Evolutionary conservation across 2,888 invertebrate species (phyloP).

Genomic region (Pseudococcus longispinus): DNA sequence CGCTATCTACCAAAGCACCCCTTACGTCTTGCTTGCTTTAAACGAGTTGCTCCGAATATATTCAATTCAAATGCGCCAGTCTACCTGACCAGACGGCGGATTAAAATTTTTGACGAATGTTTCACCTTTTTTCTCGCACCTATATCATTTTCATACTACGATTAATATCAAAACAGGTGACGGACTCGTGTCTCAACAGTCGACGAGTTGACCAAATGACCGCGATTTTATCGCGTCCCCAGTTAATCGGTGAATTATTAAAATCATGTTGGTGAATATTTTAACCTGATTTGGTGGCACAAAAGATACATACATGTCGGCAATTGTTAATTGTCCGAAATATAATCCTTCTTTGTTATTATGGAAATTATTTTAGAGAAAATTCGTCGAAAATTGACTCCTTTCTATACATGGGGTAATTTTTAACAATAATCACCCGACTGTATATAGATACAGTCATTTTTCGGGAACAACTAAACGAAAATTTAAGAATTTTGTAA

Average conservation of each 20-base stretch:
- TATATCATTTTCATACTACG: neutral
- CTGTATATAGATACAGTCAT: neutral
- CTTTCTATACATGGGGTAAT: neutral
- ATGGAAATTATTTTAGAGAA: neutral
- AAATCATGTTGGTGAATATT: constrained; percentile 28
- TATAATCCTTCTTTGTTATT: neutral
- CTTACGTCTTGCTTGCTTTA: neutral
- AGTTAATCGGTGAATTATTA: neutral
- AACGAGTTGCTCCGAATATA: neutral
- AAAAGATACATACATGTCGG: neutral
- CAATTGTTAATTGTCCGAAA: neutral
- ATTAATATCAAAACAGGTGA: neutral
- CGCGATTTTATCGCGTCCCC: neutral
- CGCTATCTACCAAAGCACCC: neutral
- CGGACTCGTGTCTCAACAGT: neutral
- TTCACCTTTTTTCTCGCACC: neutral
- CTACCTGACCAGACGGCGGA: neutral
- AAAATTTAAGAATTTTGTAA: no score
- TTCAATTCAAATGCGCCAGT: neutral
- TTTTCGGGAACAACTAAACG: neutral
- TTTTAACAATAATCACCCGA: neutral
- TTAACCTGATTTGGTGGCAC: neutral
- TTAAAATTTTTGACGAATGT: neutral
- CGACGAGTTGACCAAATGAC: neutral
- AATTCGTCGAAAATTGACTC: neutral